Evolutionary conservation across 2,797 vertebrate species (phyloP).

Genomic region (Lagorchestes hirsutus): DNA sequence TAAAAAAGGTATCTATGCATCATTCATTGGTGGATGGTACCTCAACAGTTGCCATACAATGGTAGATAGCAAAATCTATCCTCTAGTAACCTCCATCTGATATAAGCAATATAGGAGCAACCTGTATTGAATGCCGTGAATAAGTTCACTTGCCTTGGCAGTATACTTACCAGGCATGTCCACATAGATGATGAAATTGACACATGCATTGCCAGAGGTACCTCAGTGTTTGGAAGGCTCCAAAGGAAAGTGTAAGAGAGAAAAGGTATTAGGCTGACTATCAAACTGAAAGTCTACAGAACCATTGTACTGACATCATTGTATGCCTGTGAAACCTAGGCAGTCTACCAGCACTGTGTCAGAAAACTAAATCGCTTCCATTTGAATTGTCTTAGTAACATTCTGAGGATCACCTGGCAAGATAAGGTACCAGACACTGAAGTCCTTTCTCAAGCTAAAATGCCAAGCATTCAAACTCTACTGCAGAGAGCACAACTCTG

Average conservation of each 20-base stretch:
- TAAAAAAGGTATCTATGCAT: not conserved
- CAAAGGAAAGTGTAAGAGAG: not conserved
- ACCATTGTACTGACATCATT: not conserved
- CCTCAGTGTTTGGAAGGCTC: not conserved
- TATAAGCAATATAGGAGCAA: not conserved
- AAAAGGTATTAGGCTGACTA: not conserved
- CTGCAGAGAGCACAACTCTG: not conserved
- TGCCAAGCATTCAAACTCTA: not conserved
- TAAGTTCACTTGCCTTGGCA: not conserved
- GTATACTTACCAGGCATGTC: not conserved
- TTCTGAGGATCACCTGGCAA: not conserved
- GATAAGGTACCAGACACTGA: not conserved
- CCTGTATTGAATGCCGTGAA: not conserved
- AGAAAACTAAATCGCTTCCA: not conserved
- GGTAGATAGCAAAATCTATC: not conserved
- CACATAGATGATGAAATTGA: not conserved
- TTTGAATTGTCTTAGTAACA: not conserved
- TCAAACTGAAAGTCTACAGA: not conserved
- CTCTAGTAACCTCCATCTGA: not conserved
- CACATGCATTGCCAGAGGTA: not conserved
- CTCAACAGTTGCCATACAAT: not conserved
- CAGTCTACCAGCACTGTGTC: not conserved
- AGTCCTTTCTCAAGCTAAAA: not conserved
- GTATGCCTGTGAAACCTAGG: not conserved
- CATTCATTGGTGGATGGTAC: not conserved